Conservation (phyloP, 2,888 invertebrate genomes). For the Platypus cylindrus region DNA sequence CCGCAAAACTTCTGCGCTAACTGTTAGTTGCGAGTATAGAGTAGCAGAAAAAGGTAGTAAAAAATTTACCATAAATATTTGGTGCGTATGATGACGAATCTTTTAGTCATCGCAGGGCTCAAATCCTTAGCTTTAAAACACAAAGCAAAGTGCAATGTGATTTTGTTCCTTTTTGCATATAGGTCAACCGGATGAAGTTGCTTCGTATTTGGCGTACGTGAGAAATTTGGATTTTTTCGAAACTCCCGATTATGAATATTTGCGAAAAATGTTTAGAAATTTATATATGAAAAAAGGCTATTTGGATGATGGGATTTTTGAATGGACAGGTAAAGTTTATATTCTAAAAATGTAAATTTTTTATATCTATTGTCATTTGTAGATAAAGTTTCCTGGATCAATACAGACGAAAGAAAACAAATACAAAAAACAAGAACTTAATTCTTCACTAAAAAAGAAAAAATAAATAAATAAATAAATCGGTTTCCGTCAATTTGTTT, state of each 20-base stretch:
- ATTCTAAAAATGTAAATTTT: not conserved
- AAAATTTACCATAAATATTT: no score
- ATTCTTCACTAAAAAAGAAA: no score
- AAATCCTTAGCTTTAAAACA: no score
- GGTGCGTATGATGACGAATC: no score
- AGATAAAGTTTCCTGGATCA: conserved; percentile 22
- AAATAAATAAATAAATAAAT: no score
- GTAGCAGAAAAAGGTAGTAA: no score
- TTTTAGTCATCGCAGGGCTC: no score
- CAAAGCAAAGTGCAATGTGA: no score
- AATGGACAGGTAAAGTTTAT: conserved; percentile 60
- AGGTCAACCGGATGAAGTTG: conserved; percentile 86
- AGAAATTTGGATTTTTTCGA: conserved; percentile 96
- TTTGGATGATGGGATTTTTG: conserved; percentile 83
- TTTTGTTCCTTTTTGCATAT: conserved; percentile 4
- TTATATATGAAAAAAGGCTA: conserved; percentile 76
- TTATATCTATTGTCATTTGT: no score
- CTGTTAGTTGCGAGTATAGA: no score
- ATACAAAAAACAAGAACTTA: conserved; percentile 15
- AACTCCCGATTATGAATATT: conserved; percentile 97
- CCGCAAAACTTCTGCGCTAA: no score
- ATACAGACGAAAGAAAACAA: conserved; percentile 19
- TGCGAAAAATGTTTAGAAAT: conserved; percentile 88
- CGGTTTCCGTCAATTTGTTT: no score
- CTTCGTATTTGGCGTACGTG: conserved; percentile 93